A percentile compares a stretch with the other conserved stretches of the same genome.
Conservation (phyloP, 2,113 vertebrate species). For the mouse (Mus musculus) region DNA sequence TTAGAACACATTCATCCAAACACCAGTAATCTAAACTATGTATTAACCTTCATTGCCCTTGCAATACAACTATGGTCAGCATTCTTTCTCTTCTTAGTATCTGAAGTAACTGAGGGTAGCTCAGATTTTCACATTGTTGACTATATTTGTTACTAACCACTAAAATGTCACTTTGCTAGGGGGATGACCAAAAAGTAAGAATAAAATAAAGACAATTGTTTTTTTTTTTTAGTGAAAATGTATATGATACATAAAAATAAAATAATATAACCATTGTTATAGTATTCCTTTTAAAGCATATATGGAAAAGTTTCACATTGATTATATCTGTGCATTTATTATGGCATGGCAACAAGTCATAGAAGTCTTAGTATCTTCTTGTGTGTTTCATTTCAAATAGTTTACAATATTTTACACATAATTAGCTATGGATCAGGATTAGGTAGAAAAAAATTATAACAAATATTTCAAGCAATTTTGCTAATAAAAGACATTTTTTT, state of each 20-base stretch:
- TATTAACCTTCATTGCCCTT: neutral
- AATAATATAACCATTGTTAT: neutral
- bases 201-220: no score
- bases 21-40: neutral
- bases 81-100: neutral
- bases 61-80: neutral
- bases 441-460: neutral
- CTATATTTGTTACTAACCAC: no score
- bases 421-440: neutral
- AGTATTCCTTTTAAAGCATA: neutral
- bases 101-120: neutral
- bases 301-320: neutral
- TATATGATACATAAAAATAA: neutral
- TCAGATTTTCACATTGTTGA: no score
- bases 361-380: neutral
- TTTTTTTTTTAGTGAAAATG: neutral
- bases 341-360: neutral
- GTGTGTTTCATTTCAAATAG: neutral
- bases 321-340: neutral
- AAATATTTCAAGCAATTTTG: neutral
- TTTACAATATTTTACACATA: conserved; percentile 14
- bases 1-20: neutral
- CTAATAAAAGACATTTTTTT: neutral
- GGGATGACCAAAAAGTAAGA: no score
- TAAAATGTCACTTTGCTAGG: no score